Conservation (phyloP, 2,797 vertebrate genomes). For the Chaetodon trifasciatus region DNA sequence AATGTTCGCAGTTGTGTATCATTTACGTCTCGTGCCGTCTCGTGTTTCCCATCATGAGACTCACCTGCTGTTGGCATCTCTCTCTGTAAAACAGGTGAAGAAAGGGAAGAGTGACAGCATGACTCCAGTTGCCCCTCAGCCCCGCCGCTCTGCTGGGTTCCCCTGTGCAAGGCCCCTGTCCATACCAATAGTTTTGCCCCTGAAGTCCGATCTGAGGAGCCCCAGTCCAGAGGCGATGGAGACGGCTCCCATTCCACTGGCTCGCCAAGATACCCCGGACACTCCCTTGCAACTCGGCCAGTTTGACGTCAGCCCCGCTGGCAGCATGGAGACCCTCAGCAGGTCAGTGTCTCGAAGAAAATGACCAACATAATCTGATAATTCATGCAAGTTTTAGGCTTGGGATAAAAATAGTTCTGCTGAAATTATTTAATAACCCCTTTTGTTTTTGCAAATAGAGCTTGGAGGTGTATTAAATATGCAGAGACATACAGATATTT, state of each 20-base stretch:
- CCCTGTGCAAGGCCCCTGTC: constrained; percentile 69
- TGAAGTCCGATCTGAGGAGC: constrained; percentile 54
- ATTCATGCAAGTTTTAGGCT: neutral
- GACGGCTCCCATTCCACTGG: constrained; percentile 53
- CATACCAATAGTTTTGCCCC: constrained; percentile 69
- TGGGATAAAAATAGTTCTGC: neutral
- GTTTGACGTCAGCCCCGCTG: constrained; percentile 54
- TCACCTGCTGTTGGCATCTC: constrained; percentile 31
- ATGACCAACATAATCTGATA: neutral
- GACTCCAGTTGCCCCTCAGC: constrained; percentile 70
- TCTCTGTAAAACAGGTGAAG: constrained; percentile 80
- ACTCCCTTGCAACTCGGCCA: neutral
- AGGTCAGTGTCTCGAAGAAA: constrained; percentile 84
- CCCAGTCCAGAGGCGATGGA: constrained; percentile 77
- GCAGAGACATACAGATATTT: neutral
- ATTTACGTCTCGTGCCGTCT: constrained; percentile 51
- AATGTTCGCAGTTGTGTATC: constrained; percentile 34
- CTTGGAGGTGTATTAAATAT: neutral
- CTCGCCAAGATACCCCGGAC: constrained; percentile 6
- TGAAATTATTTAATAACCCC: neutral
- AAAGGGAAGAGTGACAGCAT: constrained; percentile 73
- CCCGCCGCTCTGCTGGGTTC: constrained; percentile 66
- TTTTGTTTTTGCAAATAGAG: neutral
- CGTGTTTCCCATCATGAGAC: constrained; percentile 55
- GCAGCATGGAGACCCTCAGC: constrained; percentile 76